Evolutionary conservation across 2,888 invertebrate species (phyloP), one percentile per base, ranked within the genome.

Genomic region (Tillus elongatus): DNA sequence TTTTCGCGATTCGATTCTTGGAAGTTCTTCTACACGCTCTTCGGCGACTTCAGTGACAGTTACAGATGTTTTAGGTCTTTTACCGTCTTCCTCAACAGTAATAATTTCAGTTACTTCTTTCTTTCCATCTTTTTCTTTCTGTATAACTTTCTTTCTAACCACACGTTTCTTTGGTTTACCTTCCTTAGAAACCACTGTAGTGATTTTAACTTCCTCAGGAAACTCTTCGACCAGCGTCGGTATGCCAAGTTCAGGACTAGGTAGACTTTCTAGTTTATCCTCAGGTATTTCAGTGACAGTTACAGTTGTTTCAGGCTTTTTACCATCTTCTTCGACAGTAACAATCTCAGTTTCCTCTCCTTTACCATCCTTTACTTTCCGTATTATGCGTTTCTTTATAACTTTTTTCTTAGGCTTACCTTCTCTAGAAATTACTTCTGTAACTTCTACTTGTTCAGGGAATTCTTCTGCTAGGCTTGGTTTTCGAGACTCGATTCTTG

Each of bases 71-170:
- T 64, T 51, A 0, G 71, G 71, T 35, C 65, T 54, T 38, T 61
- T 56, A 13, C 64, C 66, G 36, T 68, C 67, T 50, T 66, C 60
- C 49, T 61, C 61, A 15, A 66, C 52, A n/a, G 67, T 68, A 26
- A 53, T 51, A 19, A 65, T 64, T 56, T 62, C 61, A 1, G 63
- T 66, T 9, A 63, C 45, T 45, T 70, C 67, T 29, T 66, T 57
- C 46, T 58, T 62, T 30, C 56, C 51, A 39, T 59, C 66, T 44
- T 50, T 63, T 3, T 60, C 63, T 45, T 68, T 68, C 37, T 60
- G 68, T 29, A 67, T 63, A 0, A 61, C 46, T 27, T 67, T 57
- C 30, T 61, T 68, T 26, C 63, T 67, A 3, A 62, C 53, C 15
- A 59, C 60, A 31, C 47, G 52, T 43, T 19, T 47, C 40, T 33